Evolutionary conservation across 1,140 invertebrate species (phyloP), one percentile per base, ranked within the genome.

Genomic region (Tetramorium parvispinum): DNA sequence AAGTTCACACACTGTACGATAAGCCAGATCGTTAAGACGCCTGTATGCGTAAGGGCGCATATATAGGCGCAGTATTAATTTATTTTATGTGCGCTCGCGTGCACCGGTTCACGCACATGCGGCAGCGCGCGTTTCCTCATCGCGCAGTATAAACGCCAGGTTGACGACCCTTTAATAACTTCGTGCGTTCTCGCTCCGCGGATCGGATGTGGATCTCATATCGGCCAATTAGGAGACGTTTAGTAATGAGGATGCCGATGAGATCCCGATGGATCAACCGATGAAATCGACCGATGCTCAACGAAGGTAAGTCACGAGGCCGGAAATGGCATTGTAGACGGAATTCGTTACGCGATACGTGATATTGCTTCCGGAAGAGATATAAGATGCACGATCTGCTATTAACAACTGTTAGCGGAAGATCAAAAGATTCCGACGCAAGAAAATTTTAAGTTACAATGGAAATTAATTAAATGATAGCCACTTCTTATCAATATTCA

Each of bases 101-200:
- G 68, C 68, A 75, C 63, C 40, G 55, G 46, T 51, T 85, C 82
- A 65, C 71, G 59, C 73, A 53, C 37, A 78, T 37, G 40, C 51
- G 59, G n/a, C 37, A 7, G 46, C 51, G 81, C 76, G 63, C 65
- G 75, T 91, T 88, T 88, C 86, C 87, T 85, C 83, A 90, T 91
- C 87, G 55, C 49, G 43, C 76, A 59, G 59, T 43, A 79, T 37
- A 70, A 82, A 75, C 71, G 82, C 65, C 85, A 87, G 90, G 90
- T 91, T 91, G 90, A 91, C 85, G 90, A 91, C 90, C 89, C 88
- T 91, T 91, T 89, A 88, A 91, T 91, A 91, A 91, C 88, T 83
- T 16, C 27, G 75, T 49, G 59, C 85, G 37, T 68, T 70, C 68
- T 78, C 85, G 51, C 79, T 27, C 21, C 70, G 66, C 81, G 88